These are phyloP conservation scores for Latrodectus elegans DNA, from an alignment of 2,888 invertebrate species.

Conservation along the genomic window DNA sequence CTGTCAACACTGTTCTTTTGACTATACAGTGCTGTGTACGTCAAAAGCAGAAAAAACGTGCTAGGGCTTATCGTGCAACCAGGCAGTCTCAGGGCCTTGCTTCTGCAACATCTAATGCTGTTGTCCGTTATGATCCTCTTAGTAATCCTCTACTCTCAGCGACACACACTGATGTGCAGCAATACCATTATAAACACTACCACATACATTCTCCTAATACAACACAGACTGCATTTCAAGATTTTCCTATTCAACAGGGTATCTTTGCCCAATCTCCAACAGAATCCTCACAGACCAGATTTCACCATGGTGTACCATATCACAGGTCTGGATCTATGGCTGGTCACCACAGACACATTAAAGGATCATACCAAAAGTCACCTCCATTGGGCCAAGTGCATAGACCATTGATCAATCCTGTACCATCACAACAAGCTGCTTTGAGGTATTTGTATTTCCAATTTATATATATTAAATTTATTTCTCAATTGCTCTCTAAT, in stretches of 20 bases:
- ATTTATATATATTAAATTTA: not conserved
- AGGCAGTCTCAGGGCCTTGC: slow-evolving; percentile 29
- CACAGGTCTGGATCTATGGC: slow-evolving; percentile 59
- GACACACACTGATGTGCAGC: slow-evolving; percentile 52
- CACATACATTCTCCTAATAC: slow-evolving; percentile 54
- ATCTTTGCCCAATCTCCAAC: slow-evolving; percentile 64
- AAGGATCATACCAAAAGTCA: slow-evolving; percentile 58
- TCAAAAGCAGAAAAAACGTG: slow-evolving; percentile 60
- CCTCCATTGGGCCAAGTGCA: slow-evolving; percentile 62
- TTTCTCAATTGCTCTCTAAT: not conserved
- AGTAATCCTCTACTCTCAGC: slow-evolving; percentile 54
- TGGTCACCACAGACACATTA: slow-evolving; percentile 57
- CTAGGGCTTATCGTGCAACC: slow-evolving; percentile 50
- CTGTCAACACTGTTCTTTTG: slow-evolving; percentile 65
- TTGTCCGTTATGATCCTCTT: slow-evolving; percentile 66
- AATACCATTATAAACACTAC: slow-evolving; percentile 61
- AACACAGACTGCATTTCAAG: slow-evolving; percentile 53
- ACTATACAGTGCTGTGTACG: slow-evolving; percentile 67
- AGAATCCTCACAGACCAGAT: slow-evolving; percentile 57
- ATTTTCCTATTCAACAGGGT: slow-evolving; percentile 59
- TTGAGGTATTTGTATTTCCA: slow-evolving; percentile 27
- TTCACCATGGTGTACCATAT: slow-evolving; percentile 53
- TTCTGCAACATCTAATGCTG: slow-evolving; percentile 44
- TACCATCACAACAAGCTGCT: slow-evolving; percentile 42
- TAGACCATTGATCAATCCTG: slow-evolving; percentile 57